Percentiles rank a stretch among this genome's conserved stretches.
Conservation (phyloP, 2,797 vertebrate species). For the Holocentrus rufus region DNA sequence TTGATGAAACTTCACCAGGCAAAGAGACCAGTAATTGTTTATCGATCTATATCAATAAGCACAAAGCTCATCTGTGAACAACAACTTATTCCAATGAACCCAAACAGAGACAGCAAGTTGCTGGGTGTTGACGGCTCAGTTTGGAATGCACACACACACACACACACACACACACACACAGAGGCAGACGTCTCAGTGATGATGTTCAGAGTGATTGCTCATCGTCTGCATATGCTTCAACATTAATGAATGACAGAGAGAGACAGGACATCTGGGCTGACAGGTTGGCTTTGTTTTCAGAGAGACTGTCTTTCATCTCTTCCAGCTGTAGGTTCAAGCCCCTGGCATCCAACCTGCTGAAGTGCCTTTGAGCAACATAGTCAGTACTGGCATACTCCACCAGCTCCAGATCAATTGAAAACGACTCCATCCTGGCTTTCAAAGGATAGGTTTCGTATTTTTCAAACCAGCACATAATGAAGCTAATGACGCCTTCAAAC, state of each 20-base stretch:
- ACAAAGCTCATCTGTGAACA: slow-evolving; percentile 69
- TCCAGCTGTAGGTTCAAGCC: no score
- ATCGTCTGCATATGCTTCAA: not conserved
- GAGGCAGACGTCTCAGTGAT: slow-evolving; percentile 16
- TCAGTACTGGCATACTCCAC: no score
- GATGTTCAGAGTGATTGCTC: slow-evolving; percentile 17
- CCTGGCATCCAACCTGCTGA: no score
- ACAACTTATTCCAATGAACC: slow-evolving; percentile 68
- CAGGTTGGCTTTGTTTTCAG: no score
- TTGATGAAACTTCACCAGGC: slow-evolving; percentile 51
- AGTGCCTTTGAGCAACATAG: no score
- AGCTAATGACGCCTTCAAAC: no score
- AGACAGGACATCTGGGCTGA: not conserved
- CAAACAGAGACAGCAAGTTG: slow-evolving; percentile 57
- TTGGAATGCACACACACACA: slow-evolving; percentile 10
- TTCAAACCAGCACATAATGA: no score
- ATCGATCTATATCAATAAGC: slow-evolving; percentile 72
- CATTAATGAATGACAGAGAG: slow-evolving; percentile 18
- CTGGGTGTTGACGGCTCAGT: slow-evolving; percentile 44
- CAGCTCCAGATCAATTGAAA: no score
- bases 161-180: not conserved
- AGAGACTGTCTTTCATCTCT: no score
- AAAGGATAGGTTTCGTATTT: no score
- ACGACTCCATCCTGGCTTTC: no score
- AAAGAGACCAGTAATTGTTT: slow-evolving; percentile 74